Evolutionary conservation across 2,797 vertebrate genomes (phyloP).

Genomic region (Pangasius sanitwongsei): DNA sequence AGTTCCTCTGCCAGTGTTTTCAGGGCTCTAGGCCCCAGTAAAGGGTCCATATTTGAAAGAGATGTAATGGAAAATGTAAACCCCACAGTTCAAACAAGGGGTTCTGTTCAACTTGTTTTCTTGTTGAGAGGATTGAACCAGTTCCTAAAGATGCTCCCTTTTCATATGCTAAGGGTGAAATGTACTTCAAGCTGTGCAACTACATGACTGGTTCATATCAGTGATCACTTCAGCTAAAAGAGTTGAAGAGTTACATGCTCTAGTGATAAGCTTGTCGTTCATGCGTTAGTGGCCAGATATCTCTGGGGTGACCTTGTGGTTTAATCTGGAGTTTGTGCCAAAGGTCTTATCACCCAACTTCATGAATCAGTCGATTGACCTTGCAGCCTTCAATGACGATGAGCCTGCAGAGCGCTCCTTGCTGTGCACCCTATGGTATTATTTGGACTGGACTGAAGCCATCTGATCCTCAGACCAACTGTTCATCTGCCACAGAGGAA

Average conservation of each 20-base stretch:
- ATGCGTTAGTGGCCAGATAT: background rate
- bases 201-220: background rate
- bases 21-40: background rate
- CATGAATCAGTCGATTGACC: slow-evolving; percentile 2
- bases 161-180: background rate
- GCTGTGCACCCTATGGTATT: background rate
- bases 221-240: background rate
- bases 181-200: background rate
- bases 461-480: slow-evolving; percentile 9
- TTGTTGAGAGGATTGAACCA: background rate
- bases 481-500: slow-evolving; percentile 5
- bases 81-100: background rate
- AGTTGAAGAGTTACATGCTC: background rate
- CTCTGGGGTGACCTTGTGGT: background rate
- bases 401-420: background rate
- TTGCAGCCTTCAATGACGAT: background rate
- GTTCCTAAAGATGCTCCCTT: background rate
- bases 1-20: background rate
- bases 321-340: background rate
- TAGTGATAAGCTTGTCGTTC: background rate
- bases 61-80: background rate
- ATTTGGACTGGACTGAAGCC: background rate
- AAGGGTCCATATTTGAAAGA: background rate
- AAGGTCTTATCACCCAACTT: background rate
- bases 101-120: background rate